Base-by-base conservation (phyloP, 2,888 invertebrate genomes). In the Microplitis manilae region DNA sequence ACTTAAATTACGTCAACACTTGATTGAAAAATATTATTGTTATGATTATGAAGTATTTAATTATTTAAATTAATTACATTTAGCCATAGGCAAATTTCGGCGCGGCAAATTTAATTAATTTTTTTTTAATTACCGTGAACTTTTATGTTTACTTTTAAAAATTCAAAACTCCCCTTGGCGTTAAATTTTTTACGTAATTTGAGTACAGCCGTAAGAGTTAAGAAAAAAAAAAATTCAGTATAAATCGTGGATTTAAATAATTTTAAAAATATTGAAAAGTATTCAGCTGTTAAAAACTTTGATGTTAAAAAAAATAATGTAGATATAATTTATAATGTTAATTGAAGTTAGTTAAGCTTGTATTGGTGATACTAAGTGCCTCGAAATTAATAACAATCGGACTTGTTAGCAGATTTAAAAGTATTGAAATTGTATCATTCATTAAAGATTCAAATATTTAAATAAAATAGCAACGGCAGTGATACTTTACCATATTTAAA, bases 191-290 rank as follows among this genome's bases (percentile, higher is more conserved):
- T 30, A 30, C 30, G 30, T 30, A 30, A 30, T 30, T 30, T 30
- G 30, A 30, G 30, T 30, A 30, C 30, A 4, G 30, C 30, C 30
- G 30, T 30, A 30, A 30, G 2, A 30, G 30, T 20, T 20, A 20
- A 20, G 2, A 20, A 20, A 20, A 20, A 20, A 20, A 20, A 20
- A 20, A 8, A 7, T 41, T 41, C 13, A 50, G 50, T 8, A 50
- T 50, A 50, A 50, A 50, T 50, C n/a, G 6, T 74, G 20, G 17
- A 41, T 74, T 41, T 20, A 6, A 17, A 15, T 69, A 15, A 17
- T n/a, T n/a, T 67, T 75, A 62, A 78, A 64, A 70, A 73, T 67
- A 73, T 78, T 79, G 79, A 81, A 77, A 80, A 78, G 50, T 50
- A 50, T 13, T 50, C 50, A 50, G 13, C 50, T 50, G 50, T 50